A percentile compares a stretch with the other conserved stretches of the same genome.
Evolutionary conservation across 2,797 vertebrate genomes (phyloP).

Genomic region (Synanceia verrucosa): DNA sequence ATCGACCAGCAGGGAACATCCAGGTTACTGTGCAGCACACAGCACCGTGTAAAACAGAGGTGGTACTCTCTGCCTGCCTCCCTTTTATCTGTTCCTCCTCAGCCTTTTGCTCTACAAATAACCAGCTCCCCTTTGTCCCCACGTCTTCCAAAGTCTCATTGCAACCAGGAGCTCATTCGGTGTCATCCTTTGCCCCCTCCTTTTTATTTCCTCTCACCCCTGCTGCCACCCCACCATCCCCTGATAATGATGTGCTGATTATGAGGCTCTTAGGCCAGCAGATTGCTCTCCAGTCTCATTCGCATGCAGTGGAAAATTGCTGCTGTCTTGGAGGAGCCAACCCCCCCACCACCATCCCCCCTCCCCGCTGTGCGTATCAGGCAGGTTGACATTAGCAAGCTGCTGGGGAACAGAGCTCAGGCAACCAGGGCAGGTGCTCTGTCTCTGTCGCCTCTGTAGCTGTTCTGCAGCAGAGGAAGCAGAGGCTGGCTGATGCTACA

Average conservation of each 20-base stretch:
- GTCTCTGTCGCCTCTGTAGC: constrained; percentile 58
- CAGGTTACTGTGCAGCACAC: constrained; percentile 28
- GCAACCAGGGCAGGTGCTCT: constrained; percentile 74
- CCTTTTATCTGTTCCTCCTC: constrained; percentile 31
- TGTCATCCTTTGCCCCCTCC: constrained; percentile 53
- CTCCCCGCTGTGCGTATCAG: constrained; percentile 71
- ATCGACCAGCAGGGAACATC: constrained; percentile 45
- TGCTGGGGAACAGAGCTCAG: constrained; percentile 71
- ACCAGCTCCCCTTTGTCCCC: constrained; percentile 10
- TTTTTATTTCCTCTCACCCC: constrained; percentile 53
- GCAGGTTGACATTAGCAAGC: constrained; percentile 83
- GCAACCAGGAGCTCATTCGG: constrained; percentile 57
- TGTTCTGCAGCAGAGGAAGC: constrained; percentile 62
- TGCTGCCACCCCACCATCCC: constrained; percentile 51
- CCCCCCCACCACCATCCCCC: too few species aligned
- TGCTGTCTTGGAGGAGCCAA: constrained; percentile 74
- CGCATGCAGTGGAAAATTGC: constrained; percentile 82
- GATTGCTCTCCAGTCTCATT: constrained; percentile 80
- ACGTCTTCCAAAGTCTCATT: constrained; percentile 41
- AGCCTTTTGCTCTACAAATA: constrained; percentile 35
- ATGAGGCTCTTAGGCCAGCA: constrained; percentile 80
- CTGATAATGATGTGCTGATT: constrained; percentile 83
- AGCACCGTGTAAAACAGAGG: constrained; percentile 45
- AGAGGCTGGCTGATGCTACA: constrained; percentile 56
- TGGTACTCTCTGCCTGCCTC: constrained; percentile 26